Evolutionary conservation across 2,888 invertebrate species (phyloP).

Genomic region (Dicyrtomina minuta): DNA sequence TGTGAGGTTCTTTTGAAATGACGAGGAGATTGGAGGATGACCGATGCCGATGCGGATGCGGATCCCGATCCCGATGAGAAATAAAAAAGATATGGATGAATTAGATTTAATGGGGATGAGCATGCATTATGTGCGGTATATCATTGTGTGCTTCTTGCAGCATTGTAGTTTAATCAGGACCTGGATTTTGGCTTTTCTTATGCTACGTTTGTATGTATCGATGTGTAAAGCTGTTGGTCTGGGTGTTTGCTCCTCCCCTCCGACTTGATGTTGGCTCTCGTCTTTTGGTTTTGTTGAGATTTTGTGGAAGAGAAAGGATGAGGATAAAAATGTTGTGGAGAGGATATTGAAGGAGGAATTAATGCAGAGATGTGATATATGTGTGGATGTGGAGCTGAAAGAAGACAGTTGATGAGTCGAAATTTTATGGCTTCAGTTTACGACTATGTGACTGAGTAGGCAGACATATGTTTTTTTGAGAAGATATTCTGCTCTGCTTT

Average conservation of each 20-base stretch:
- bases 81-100: too few relatives aligned
- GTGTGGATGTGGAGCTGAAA: neutral
- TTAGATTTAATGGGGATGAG: too few relatives aligned
- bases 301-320: neutral
- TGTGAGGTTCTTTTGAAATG: too few relatives aligned
- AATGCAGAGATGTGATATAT: neutral
- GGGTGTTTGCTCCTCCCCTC: too few relatives aligned
- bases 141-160: too few relatives aligned
- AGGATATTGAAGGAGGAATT: neutral
- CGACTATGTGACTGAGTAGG: slow-evolving; percentile 23
- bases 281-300: neutral
- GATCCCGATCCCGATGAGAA: too few relatives aligned
- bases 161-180: neutral
- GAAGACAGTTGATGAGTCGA: slow-evolving; percentile 23
- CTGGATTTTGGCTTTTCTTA: neutral
- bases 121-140: too few relatives aligned
- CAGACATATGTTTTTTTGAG: slow-evolving; percentile 5
- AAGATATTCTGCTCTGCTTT: neutral
- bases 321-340: neutral
- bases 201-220: too few relatives aligned
- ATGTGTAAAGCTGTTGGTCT: too few relatives aligned
- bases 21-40: too few relatives aligned
- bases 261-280: neutral
- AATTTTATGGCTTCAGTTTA: slow-evolving; percentile 23
- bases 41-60: too few relatives aligned